Percentiles rank a stretch among this genome's conserved stretches.
phyloP scores from a whole-genome alignment of 2,113 vertebrate genomes.

The Muscicapa adusta region DNA sequence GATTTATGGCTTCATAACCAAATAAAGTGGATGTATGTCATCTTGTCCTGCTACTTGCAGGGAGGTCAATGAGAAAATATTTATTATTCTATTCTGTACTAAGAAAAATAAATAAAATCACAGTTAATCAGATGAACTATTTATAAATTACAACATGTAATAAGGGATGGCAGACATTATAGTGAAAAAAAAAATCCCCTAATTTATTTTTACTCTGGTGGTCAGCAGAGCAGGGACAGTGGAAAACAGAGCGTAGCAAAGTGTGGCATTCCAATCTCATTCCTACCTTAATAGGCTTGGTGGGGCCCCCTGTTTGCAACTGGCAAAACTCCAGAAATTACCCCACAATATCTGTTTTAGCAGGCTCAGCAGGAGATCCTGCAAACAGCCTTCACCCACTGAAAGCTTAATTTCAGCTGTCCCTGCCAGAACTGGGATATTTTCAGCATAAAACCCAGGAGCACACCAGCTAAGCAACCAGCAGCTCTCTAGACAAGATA shows the following conservation, averaged over 20 bases:
- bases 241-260: conserved; percentile 26
- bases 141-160: conserved; percentile 32
- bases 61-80: not conserved
- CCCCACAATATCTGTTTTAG: conserved; percentile 34
- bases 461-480: not conserved
- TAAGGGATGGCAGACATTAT: not conserved
- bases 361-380: conserved; percentile 18
- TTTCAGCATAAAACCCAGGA: not conserved
- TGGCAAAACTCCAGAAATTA: conserved; percentile 47
- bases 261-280: conserved; percentile 44
- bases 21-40: not conserved
- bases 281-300: conserved; percentile 44
- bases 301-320: conserved; percentile 8
- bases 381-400: conserved; percentile 22
- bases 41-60: not conserved
- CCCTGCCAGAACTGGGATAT: not conserved
- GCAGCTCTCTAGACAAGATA: not conserved
- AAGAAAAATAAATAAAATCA: not conserved
- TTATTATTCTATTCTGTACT: not conserved
- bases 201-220: conserved; percentile 32
- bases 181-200: not conserved
- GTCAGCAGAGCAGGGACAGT: conserved; percentile 27
- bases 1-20: not conserved
- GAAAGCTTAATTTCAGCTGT: not conserved
- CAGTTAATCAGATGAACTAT: conserved; percentile 13